Conservation (phyloP, 2,888 invertebrate genomes). For the Andrena chrysosceles region DNA sequence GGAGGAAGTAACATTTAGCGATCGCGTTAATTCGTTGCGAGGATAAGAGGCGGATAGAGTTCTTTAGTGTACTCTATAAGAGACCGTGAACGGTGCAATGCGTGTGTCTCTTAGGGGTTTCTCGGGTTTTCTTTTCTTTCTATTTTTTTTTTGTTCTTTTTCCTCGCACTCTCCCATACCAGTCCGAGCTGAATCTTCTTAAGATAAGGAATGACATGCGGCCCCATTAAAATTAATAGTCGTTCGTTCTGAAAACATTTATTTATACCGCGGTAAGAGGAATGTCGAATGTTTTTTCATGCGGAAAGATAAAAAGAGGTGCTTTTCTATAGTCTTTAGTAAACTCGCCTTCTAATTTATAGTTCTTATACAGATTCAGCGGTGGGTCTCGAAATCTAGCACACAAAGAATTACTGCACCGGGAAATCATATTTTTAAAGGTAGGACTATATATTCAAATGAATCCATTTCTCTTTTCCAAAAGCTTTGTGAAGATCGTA, state of each 20-base stretch:
- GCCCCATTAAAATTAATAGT: slow-evolving; percentile 26
- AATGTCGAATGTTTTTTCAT: background rate
- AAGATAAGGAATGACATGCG: slow-evolving; percentile 42
- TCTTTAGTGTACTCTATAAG: slow-evolving; percentile 66
- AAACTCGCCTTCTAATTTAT: background rate
- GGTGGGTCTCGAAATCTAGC: background rate
- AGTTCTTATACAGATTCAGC: background rate
- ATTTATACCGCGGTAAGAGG: background rate
- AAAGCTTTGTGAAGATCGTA: background rate
- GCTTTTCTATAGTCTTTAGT: background rate
- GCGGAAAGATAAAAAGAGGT: slow-evolving; percentile 10
- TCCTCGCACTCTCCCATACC: slow-evolving; percentile 46
- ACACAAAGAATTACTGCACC: background rate
- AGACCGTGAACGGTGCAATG: slow-evolving; percentile 72
- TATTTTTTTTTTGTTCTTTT: slow-evolving; percentile 41
- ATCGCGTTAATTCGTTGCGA: slow-evolving; percentile 75
- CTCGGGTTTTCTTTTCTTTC: slow-evolving; percentile 35
- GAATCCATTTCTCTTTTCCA: background rate
- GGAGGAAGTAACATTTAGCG: slow-evolving; percentile 72
- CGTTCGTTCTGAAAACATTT: background rate
- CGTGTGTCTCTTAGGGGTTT: slow-evolving; percentile 54
- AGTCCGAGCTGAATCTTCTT: slow-evolving; percentile 24
- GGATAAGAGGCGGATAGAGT: slow-evolving; percentile 55
- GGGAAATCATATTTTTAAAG: background rate
- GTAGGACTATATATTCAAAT: background rate